These are phyloP conservation scores for Phalangium opilio DNA, from an alignment of 2,888 invertebrate genomes.

Conservation along the genomic window DNA sequence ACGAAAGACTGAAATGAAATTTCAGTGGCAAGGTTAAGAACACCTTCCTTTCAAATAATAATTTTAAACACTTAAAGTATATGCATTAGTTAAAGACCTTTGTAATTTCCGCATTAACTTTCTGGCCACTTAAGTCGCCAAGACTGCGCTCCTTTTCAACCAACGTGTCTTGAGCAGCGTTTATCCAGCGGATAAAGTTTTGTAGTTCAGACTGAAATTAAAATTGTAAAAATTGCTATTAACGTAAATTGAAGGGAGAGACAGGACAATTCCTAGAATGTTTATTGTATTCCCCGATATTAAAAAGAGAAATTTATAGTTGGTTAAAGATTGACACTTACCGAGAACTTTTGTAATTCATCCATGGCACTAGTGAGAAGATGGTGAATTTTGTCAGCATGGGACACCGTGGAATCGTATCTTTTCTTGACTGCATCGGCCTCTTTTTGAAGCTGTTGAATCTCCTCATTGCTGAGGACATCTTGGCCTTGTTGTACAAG, in stretches of 20 bases:
- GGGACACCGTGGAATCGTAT: constrained; percentile 63
- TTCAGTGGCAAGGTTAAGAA: neutral
- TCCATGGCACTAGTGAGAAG: constrained; percentile 63
- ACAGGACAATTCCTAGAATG: no score
- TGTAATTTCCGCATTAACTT: constrained; percentile 45
- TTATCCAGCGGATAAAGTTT: constrained; percentile 69
- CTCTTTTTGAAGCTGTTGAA: constrained; percentile 68
- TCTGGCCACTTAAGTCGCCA: constrained; percentile 53
- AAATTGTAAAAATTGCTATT: neutral
- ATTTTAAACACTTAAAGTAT: no score
- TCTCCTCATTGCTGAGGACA: constrained; percentile 80
- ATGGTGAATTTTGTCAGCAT: constrained; percentile 58
- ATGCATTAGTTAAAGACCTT: no score
- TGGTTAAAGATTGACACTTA: constrained; percentile 6
- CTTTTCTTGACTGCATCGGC: constrained; percentile 66
- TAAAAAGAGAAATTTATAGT: no score
- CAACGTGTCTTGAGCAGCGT: constrained; percentile 55
- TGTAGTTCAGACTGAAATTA: constrained; percentile 44
- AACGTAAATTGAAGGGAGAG: no score
- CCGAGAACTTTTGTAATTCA: constrained; percentile 61
- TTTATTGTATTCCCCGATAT: no score
- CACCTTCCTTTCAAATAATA: no score
- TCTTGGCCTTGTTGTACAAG: constrained; percentile 77
- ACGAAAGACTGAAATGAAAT: constrained; percentile 44
- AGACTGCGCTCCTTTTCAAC: constrained; percentile 73